phyloP scores from a whole-genome alignment of 1,140 invertebrate species.

The Magallana ariakensis region DNA sequence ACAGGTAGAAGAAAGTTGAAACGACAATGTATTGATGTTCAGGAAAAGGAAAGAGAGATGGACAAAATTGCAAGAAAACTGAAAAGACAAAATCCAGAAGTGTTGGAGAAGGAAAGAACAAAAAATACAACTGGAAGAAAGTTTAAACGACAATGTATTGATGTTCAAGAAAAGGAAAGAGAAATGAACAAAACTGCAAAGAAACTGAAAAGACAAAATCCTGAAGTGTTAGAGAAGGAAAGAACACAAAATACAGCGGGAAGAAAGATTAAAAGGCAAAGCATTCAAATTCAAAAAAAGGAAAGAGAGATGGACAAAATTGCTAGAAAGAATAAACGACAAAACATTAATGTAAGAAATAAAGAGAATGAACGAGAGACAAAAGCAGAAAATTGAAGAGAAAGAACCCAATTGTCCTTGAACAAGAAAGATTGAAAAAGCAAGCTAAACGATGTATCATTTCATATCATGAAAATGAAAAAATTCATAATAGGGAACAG shows the following conservation, averaged over 20 bases:
- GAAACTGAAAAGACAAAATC: constrained; percentile 44
- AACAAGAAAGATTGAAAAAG: constrained; percentile 34
- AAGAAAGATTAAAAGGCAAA: background rate
- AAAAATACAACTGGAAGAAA: too few species aligned
- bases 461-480: background rate
- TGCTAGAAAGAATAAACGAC: background rate
- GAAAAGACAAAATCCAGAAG: too few species aligned
- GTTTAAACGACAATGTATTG: background rate
- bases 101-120: too few species aligned
- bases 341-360: background rate
- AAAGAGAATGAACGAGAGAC: background rate
- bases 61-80: background rate
- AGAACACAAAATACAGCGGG: background rate
- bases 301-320: background rate
- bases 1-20: background rate
- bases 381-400: background rate
- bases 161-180: constrained; percentile 36
- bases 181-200: background rate
- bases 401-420: background rate
- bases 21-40: background rate
- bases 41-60: background rate
- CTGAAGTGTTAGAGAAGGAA: background rate
- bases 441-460: background rate
- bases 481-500: constrained; percentile 7
- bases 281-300: background rate